Base-by-base conservation (phyloP, 2,888 invertebrate genomes). In the Ennomos quercinarius region DNA sequence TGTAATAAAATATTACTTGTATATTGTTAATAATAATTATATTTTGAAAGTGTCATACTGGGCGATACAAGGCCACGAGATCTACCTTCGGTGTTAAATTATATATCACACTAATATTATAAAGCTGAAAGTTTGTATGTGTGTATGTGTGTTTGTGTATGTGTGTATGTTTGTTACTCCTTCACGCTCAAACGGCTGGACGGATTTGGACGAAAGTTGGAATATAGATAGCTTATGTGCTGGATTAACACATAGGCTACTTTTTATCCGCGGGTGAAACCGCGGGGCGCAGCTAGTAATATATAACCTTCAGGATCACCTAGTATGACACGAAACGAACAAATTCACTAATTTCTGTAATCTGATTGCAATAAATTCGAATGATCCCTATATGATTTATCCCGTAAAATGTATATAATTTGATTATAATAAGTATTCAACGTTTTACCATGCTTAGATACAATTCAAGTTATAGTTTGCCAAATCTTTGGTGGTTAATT, bases 401-500 rank as follows among this genome's bases (percentile, higher is more conserved):
- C 40, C 47, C 13, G 36, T 54, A 47, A 46, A 48, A 44, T 43
- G 10, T 53, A 45, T 47, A 51, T 44, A 13, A 37, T 40, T 43
- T 54, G 41, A 54, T 54, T 59, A 54, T 44, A 59, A 52, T 51
- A 27, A 27, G 27, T 27, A 50, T 45, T 57, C 10, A 39, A 49
- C 43, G 42, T 50, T 41, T 49, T 44, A 51, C 34, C 34, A 17
- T 9, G 10, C 27, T 27, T 37, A 46, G 38, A 41, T 59, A 49
- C 44, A 49, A 51, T 45, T 53, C 49, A 67, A 70, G 72, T 68
- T 68, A 66, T 71, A 72, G 73, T 59, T 55, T 49, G 67, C 76
- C 66, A 80, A 80, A 77, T 83, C 81, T 84, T 84, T 81, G 78
- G 82, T 81, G 78, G 76, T 73, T 73, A 73, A 77, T 78, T 79